Evolutionary conservation across 2,888 invertebrate species (phyloP), one percentile per base, ranked within the genome.

Genomic region (Melanostoma mellinum): DNA sequence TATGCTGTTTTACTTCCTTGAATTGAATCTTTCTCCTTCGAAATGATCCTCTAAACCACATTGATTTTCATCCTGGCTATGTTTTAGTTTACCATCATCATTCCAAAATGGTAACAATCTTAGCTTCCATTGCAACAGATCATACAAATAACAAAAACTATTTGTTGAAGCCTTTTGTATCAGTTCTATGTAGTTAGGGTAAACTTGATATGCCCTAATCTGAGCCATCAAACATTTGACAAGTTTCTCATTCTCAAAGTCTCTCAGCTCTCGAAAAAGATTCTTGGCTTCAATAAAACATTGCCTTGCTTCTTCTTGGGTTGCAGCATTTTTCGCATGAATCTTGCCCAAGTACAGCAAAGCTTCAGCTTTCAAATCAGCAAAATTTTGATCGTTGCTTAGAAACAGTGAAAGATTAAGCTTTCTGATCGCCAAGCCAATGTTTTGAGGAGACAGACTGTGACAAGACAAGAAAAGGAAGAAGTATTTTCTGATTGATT

Each of bases 61-160:
- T 9, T 40, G 44, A 3, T 10, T 8, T 2, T 71, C 71, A 50
- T 84, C 40, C 2, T 44, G 40, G 6, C 67, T 32, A 0, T 30
- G 6, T 0, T 20, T 42, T 3, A 84, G 44, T 0, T 65, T 9
- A 4, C 30, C n/a, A 10, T 67, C 33, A 33, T 74, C 73, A 42
- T 58, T 67, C 84, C 84, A 84, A 48, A 79, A 84, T 4, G 84
- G 84, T 32, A 79, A 1, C 50, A 71, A 46, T 60, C 42, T 74
- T 6, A 75, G 84, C 10, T 84, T 55, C 84, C 84, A 84, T 2
- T 84, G 74, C 6, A 74, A 36, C 44, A 84, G 6, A 67, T 84
- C 60, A n/a, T 63, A 84, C 30, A 79, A 50, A 55, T 79, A 61
- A 5, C 84, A 78, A 48, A 56, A 84, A 6, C 50, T 61, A 2